Conservation (phyloP, 2,113 vertebrate genomes). For the Panthera leo region DNA sequence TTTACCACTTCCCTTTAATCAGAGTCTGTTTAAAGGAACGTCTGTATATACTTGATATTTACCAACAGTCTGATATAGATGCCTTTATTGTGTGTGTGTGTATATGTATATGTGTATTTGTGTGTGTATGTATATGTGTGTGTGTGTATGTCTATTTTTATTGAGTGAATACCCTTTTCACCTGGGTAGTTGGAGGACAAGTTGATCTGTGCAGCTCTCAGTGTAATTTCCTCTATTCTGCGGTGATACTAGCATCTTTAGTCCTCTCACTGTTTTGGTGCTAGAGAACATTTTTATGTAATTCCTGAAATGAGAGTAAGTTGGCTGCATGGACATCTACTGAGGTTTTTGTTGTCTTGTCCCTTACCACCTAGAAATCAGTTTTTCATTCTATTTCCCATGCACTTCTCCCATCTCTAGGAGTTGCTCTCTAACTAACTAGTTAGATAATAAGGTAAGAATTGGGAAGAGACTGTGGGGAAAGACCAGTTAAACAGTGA, state of each 20-base stretch:
- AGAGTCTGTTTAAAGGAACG: background rate
- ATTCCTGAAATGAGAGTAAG: background rate
- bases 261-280: background rate
- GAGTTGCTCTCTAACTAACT: background rate
- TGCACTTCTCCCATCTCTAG: background rate
- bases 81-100: background rate
- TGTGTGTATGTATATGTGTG: no score
- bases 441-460: background rate
- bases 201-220: background rate
- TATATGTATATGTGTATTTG: no score
- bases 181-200: background rate
- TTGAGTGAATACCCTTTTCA: background rate
- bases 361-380: background rate
- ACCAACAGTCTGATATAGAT: background rate
- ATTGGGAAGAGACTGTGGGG: background rate
- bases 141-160: background rate
- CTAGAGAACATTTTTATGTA: conserved; percentile 1
- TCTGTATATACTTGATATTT: background rate
- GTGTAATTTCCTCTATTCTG: background rate
- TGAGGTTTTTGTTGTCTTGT: background rate
- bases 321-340: background rate
- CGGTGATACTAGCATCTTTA: background rate
- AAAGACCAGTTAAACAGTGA: background rate
- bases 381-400: background rate
- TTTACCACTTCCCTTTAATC: background rate